Evolutionary conservation across 2,113 vertebrate genomes (phyloP).

Genomic region (Beaufortia kweichowensis): DNA sequence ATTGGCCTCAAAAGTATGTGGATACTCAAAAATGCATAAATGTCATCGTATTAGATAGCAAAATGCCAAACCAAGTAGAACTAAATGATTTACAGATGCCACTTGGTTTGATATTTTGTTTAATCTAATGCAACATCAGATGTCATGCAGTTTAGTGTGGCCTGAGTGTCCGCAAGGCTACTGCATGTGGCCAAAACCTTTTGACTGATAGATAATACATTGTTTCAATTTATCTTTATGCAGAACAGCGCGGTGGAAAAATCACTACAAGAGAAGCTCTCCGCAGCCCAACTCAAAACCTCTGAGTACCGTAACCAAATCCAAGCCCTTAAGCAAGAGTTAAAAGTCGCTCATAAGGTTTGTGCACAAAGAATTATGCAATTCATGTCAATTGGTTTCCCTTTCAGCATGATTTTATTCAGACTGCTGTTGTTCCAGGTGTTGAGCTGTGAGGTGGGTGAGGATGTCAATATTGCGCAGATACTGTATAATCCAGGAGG

Average conservation of each 20-base stretch:
- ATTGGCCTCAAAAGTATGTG: no score
- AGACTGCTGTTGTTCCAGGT: constrained; percentile 70
- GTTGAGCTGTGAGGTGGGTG: constrained; percentile 85
- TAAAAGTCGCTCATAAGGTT: constrained; percentile 91
- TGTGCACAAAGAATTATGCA: not conserved
- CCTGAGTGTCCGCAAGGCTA: no score
- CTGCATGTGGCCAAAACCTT: not conserved
- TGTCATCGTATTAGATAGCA: no score
- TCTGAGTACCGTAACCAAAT: constrained; percentile 89
- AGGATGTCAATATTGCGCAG: constrained; percentile 83
- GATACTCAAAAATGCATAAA: no score
- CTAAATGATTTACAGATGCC: no score
- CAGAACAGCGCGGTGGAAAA: constrained; percentile 79
- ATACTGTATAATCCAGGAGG: constrained; percentile 76
- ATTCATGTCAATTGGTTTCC: not conserved
- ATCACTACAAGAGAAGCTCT: constrained; percentile 84
- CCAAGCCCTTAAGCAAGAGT: constrained; percentile 82
- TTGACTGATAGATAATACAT: not conserved
- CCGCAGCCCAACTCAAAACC: constrained; percentile 79
- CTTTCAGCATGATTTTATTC: not conserved
- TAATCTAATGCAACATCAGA: not conserved
- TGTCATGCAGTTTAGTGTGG: no score
- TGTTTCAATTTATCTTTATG: constrained; percentile 32
- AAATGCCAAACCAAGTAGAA: no score
- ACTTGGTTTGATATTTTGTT: not conserved